Percentiles rank a stretch among this genome's conserved stretches.
phyloP scores from a whole-genome alignment of 1,140 invertebrate species.

The Scaptodrosophila lebanonensis region DNA sequence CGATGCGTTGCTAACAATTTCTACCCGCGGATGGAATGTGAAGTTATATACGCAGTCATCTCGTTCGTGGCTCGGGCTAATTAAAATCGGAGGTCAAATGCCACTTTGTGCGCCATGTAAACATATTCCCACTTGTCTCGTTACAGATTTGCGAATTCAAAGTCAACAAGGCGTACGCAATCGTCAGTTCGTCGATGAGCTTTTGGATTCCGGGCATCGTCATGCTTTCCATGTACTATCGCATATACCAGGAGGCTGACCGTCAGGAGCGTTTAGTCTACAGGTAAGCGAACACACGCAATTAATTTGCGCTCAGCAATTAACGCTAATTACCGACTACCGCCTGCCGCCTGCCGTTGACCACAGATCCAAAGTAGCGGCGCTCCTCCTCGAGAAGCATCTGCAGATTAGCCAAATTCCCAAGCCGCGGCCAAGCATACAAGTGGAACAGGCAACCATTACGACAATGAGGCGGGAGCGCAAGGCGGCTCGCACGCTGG shows the following conservation, averaged over 20 bases:
- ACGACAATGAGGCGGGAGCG: slow-evolving; percentile 93
- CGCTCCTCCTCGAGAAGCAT: slow-evolving; percentile 89
- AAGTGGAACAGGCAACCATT: slow-evolving; percentile 81
- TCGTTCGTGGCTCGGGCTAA: no score
- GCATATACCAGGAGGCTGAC: slow-evolving; percentile 94
- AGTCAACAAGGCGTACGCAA: slow-evolving; percentile 93
- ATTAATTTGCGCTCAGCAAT: slow-evolving; percentile 34
- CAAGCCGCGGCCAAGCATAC: slow-evolving; percentile 82
- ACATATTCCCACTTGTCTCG: slow-evolving; percentile 10
- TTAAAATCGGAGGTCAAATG: no score
- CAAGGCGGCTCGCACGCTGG: slow-evolving; percentile 95
- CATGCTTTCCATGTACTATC: slow-evolving; percentile 96
- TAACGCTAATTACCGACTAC: slow-evolving; percentile 50
- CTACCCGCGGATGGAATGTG: no score
- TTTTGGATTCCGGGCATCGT: slow-evolving; percentile 98
- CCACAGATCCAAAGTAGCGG: slow-evolving; percentile 88
- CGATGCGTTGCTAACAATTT: no score
- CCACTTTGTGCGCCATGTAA: no score
- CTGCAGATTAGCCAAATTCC: slow-evolving; percentile 91
- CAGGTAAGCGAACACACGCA: slow-evolving; percentile 80
- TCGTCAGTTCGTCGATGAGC: slow-evolving; percentile 93
- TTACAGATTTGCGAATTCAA: slow-evolving; percentile 85
- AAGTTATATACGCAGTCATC: no score
- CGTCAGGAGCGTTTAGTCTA: slow-evolving; percentile 94
- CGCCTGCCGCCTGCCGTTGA: slow-evolving; percentile 1